These are phyloP conservation scores for Nylanderia fulva DNA, from an alignment of 1,140 invertebrate genomes.

Conservation along the genomic window DNA sequence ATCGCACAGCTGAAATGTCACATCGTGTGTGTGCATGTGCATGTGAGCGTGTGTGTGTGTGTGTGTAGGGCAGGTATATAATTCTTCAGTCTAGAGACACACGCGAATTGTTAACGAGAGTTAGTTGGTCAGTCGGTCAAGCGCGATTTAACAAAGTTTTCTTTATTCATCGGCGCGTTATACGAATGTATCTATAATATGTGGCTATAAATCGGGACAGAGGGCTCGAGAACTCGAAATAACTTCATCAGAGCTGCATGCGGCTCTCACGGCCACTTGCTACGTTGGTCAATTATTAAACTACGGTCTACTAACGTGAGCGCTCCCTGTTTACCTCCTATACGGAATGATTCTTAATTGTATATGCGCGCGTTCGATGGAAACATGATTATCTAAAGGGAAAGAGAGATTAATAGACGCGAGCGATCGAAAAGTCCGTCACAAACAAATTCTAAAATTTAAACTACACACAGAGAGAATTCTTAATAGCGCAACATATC, in stretches of 20 bases:
- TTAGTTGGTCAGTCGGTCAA: conserved; percentile 60
- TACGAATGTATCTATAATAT: conserved; percentile 22
- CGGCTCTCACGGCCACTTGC: conserved; percentile 26
- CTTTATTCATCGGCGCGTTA: conserved; percentile 47
- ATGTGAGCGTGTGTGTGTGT: background rate
- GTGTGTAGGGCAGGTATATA: conserved; percentile 2
- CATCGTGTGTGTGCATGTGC: background rate
- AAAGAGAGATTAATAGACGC: background rate
- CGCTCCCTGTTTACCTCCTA: conserved; percentile 35
- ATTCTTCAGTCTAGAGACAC: conserved; percentile 10
- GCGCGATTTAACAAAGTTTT: conserved; percentile 42
- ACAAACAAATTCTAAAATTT: background rate
- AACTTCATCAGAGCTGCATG: conserved; percentile 50
- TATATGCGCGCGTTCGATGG: no score
- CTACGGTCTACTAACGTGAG: conserved; percentile 40
- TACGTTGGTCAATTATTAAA: conserved; percentile 57
- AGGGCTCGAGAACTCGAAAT: conserved; percentile 31
- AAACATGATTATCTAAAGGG: background rate
- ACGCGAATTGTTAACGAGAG: conserved; percentile 48
- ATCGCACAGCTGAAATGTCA: background rate
- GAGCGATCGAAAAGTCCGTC: background rate
- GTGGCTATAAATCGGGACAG: conserved; percentile 49
- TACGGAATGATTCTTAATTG: background rate
- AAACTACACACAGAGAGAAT: no score
- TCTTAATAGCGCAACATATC: no score